Conservation (phyloP, 2,113 vertebrate species). For the Ailuropoda melanoleuca region DNA sequence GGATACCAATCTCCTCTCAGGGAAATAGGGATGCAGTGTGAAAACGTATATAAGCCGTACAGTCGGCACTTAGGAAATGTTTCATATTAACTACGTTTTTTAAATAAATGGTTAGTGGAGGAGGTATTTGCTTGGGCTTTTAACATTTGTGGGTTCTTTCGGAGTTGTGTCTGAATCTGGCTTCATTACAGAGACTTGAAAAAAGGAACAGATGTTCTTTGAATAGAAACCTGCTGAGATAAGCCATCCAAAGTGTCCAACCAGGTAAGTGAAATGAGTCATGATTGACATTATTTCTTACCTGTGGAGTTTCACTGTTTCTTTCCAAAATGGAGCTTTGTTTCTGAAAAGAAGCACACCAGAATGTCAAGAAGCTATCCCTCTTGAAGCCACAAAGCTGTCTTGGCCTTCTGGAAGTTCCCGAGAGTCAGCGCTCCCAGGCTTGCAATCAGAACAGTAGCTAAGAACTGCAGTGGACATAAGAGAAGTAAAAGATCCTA, state of each 20-base stretch:
- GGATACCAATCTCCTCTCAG: background rate
- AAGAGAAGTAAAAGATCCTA: background rate
- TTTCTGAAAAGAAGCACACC: background rate
- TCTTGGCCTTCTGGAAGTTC: background rate
- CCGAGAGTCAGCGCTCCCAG: background rate
- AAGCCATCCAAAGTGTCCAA: constrained; percentile 46
- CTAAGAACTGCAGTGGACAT: background rate
- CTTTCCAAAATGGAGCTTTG: background rate
- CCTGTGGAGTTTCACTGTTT: background rate
- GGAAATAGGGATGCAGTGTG: background rate
- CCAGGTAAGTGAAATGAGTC: constrained; percentile 29
- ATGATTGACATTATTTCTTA: constrained; percentile 40
- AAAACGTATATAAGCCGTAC: background rate
- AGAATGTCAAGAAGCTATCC: background rate
- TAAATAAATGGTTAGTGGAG: background rate
- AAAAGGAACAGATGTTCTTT: constrained; percentile 62
- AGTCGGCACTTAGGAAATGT: background rate
- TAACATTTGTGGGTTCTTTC: constrained; percentile 17
- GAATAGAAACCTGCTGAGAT: constrained; percentile 49
- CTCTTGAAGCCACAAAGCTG: background rate
- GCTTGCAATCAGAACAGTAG: background rate
- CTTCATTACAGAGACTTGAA: constrained; percentile 34
- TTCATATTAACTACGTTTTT: background rate
- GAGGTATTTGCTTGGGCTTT: background rate
- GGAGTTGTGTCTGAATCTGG: background rate